Conservation (phyloP, 2,888 invertebrate species). For the Anodontia alba region DNA sequence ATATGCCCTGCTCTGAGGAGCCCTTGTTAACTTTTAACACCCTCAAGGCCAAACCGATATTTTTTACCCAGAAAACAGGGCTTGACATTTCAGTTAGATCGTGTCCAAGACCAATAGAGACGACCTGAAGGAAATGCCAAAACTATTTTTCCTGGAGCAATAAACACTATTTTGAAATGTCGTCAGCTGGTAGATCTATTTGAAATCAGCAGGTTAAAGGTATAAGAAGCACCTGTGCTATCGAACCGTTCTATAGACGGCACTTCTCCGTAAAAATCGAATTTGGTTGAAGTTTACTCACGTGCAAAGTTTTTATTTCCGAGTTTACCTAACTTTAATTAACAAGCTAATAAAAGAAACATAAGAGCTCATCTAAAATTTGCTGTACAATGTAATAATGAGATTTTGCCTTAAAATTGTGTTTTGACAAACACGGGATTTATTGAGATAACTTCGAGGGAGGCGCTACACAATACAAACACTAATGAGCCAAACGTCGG, state of each 20-base stretch:
- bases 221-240: slow-evolving; percentile 38
- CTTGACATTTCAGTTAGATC: too few relatives aligned
- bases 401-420: slow-evolving; percentile 28
- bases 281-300: slow-evolving; percentile 30
- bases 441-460: background rate
- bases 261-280: background rate
- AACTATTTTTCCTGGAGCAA: too few relatives aligned
- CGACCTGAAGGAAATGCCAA: too few relatives aligned
- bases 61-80: too few relatives aligned
- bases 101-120: too few relatives aligned
- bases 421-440: slow-evolving; percentile 44
- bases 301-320: slow-evolving; percentile 41
- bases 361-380: slow-evolving; percentile 24
- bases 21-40: too few relatives aligned
- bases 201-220: too few relatives aligned
- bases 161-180: too few relatives aligned
- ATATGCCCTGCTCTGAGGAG: too few relatives aligned
- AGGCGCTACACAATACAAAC: background rate
- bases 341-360: slow-evolving; percentile 38
- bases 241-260: slow-evolving; percentile 10
- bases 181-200: too few relatives aligned
- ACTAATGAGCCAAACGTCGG: background rate
- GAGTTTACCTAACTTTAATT: slow-evolving; percentile 51
- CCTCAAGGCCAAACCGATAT: too few relatives aligned
- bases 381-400: slow-evolving; percentile 43